Evolutionary conservation across 2,113 vertebrate genomes (phyloP), one percentile per base, ranked within the genome.

Genomic region (Cyprinodon brontotheroides): DNA sequence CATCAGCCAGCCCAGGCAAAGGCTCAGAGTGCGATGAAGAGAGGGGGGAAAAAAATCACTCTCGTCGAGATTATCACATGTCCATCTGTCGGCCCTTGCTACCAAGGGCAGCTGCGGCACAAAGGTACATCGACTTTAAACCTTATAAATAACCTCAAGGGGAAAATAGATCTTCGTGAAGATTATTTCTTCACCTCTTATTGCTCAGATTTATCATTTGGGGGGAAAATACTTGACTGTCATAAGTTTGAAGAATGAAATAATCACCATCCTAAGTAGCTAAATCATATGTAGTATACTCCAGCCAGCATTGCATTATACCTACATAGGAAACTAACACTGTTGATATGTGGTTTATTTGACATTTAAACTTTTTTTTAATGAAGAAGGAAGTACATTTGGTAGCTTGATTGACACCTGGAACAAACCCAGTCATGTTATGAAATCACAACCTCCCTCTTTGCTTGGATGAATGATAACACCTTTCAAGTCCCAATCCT

Each of bases 61-160:
- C 86, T 69, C 9, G 76, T 72, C 60, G 78, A 82, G 68, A 77
- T 73, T 74, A 87, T 83, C 74, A 69, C 76, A 81, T 47, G 73
- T 85, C 76, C 75, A 76, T 82, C 74, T 78, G 84, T 69, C 64
- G 71, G 73, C 79, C 66, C 70, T 75, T 17, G 78, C 75, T 70
- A 68, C 77, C 71, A 76, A 41, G 62, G 50, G 17, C 50, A 57
- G 50, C 50, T 9, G 50, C 50, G 0, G 39, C 75, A 77, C 80
- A 74, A 79, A 77, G 75, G 79, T 75, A 4, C 77, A 3, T 70
- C 6, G 15, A 74, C 73, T 61, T 9, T 38, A 43, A 57, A 67
- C 39, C 70, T 17, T 4, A 69, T 76, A 76, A 75, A 81, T 76
- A 78, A 77, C 79, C 45, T 77, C 60, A 79, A 8, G 3, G 6